Conservation (phyloP, 1,140 invertebrate genomes). For the Ooceraea biroi region DNA sequence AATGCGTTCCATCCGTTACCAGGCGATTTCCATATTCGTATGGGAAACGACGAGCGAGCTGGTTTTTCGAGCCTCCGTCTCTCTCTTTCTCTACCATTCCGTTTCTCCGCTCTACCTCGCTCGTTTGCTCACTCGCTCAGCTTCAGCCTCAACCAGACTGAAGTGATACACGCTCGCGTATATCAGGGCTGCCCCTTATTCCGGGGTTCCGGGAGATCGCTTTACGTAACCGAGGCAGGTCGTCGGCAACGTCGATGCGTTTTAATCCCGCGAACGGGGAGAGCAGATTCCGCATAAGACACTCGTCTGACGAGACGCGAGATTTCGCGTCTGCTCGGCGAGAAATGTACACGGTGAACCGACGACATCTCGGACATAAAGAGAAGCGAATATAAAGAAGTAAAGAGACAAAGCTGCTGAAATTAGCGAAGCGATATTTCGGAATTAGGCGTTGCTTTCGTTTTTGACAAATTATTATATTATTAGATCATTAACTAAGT, state of each 20-base stretch:
- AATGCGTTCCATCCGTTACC: slow-evolving; percentile 57
- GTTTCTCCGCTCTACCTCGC: not conserved
- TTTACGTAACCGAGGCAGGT: slow-evolving; percentile 35
- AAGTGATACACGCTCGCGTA: slow-evolving; percentile 34
- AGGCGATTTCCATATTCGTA: slow-evolving; percentile 57
- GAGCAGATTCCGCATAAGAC: not conserved
- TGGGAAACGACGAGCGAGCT: slow-evolving; percentile 46
- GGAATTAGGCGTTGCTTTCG: no score
- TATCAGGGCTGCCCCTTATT: slow-evolving; percentile 30
- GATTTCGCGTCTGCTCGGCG: no score
- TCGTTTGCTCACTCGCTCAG: slow-evolving; percentile 9
- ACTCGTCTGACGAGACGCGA: not conserved
- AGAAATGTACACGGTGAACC: no score
- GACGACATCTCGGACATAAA: no score
- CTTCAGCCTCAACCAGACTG: not conserved
- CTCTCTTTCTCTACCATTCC: not conserved
- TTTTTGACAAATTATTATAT: no score
- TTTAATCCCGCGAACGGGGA: slow-evolving; percentile 10
- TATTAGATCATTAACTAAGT: no score
- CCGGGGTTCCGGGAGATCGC: slow-evolving; percentile 30
- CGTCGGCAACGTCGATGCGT: not conserved
- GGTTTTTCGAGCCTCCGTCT: slow-evolving; percentile 41
- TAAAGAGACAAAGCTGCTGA: no score
- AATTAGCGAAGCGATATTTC: no score
- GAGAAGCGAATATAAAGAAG: no score